Conservation (phyloP, 92 coral and sea anemone species). For the Montipora capitata region DNA sequence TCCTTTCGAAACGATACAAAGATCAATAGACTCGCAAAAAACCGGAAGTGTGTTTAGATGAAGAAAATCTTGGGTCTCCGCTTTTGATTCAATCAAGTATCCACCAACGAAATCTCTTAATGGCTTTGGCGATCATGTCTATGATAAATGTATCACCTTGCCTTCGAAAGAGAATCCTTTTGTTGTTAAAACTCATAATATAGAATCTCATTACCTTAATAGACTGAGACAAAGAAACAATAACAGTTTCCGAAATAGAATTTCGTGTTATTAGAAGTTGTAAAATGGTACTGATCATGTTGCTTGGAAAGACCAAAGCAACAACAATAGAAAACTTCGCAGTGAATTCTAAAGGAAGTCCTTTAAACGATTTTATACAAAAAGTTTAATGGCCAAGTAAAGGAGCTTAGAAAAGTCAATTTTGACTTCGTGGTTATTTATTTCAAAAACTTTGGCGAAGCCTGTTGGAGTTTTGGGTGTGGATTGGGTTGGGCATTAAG, state of each 20-base stretch:
- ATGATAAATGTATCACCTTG: too few relatives aligned
- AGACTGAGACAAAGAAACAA: neutral
- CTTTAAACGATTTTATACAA: neutral
- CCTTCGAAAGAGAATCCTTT: too few relatives aligned
- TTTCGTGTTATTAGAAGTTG: neutral
- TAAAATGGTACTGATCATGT: slow-evolving; percentile 14
- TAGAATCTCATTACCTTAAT: too few relatives aligned
- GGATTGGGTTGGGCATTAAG: neutral
- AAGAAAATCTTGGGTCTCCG: too few relatives aligned
- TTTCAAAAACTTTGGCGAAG: neutral
- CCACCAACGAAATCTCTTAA: too few relatives aligned
- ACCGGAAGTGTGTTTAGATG: neutral
- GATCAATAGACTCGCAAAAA: neutral
- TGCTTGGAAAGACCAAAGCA: neutral
- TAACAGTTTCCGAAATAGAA: neutral
- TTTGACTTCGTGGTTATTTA: neutral
- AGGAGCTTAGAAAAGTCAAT: neutral
- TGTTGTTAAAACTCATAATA: too few relatives aligned
- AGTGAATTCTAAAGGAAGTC: neutral
- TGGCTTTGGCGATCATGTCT: too few relatives aligned
- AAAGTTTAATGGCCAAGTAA: neutral
- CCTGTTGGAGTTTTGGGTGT: neutral
- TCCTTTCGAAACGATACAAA: slow-evolving; percentile 12
- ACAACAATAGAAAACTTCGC: slow-evolving; percentile 5
- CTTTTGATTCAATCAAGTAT: too few relatives aligned